Evolutionary conservation across 1,140 invertebrate genomes (phyloP), one percentile per base, ranked within the genome.

Genomic region (Aphidius gifuensis): DNA sequence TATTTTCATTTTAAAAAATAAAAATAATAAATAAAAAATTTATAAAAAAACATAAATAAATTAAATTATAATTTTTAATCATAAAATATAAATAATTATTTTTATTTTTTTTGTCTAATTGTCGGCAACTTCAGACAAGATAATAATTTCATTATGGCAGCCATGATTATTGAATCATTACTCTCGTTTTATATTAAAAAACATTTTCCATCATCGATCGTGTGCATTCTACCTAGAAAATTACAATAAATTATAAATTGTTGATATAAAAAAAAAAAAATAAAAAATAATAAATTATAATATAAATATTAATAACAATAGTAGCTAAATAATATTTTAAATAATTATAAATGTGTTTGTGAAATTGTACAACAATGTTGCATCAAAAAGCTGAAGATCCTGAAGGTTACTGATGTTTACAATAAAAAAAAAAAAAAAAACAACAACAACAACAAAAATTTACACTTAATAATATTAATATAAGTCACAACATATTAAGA

Each of bases 331-430:
- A 11, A 55, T 55, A 32, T 32, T 40, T 55, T 38, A 38, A 40
- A 55, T 3, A 40, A 1, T 55, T 55, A 23, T 53, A 8, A 7
- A 39, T 53, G 32, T 53, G 16, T 23, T 42, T 38, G 43, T 55
- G 1, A 42, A 55, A 9, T 32, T n/a, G 44, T 55, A 4, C 53
- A 55, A 40, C 53, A 47, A 57, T 57, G 55, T 57, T 57, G 55
- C 55, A 42, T 57, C 55, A 45, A 57, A 57, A 57, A 16, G 7
- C 44, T 45, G 11, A 11, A 7, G 38, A 9, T 53, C 9, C 11
- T 32, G 38, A 23, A 38, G 32, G 38, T 53, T 53, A 39, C 38
- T 40, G 23, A 55, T 40, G 40, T 55, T 39, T 53, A 39, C 40
- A 53, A 53, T 32, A 38, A n/a, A 55, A 55, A 39, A 21, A 40